Conservation (phyloP, 1,140 invertebrate species). For the Cotesia typhae region DNA sequence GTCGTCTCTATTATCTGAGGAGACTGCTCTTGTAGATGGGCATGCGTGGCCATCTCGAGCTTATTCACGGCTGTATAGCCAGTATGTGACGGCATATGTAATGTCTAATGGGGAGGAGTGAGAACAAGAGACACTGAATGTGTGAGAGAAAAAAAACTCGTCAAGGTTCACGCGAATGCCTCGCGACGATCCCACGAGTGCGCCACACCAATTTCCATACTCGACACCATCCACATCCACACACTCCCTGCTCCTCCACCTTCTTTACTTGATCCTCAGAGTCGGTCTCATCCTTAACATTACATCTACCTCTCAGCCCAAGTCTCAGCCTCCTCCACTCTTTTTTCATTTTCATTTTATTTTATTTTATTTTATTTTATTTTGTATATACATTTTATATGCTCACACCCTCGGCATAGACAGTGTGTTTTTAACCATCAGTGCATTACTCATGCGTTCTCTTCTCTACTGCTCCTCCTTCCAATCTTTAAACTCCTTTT, state of each 20-base stretch:
- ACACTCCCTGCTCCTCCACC: slow-evolving; percentile 16
- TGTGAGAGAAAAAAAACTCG: slow-evolving; percentile 13
- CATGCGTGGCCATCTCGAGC: slow-evolving; percentile 6
- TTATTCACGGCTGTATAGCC: no score
- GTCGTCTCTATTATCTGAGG: slow-evolving; percentile 29
- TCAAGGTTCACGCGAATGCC: slow-evolving; percentile 30
- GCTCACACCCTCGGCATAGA: slow-evolving; percentile 21
- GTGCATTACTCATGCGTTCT: slow-evolving; percentile 35
- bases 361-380: slow-evolving; percentile 14
- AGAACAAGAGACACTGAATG: slow-evolving; percentile 10
- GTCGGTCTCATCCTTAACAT: background rate
- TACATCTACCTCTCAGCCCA: no score
- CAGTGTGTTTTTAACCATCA: slow-evolving; percentile 20
- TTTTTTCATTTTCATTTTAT: background rate
- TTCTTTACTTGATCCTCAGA: slow-evolving; percentile 10
- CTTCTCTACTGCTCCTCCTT: slow-evolving; percentile 9
- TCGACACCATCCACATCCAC: slow-evolving; percentile 32
- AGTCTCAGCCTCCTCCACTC: background rate
- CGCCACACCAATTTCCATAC: slow-evolving; percentile 34
- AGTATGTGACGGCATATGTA: no score
- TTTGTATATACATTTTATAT: slow-evolving; percentile 11
- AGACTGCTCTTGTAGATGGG: slow-evolving; percentile 14
- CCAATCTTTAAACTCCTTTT: slow-evolving; percentile 24
- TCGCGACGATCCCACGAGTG: slow-evolving; percentile 31
- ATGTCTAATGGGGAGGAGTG: background rate